These are phyloP conservation scores for Corynorhinus townsendii DNA, from an alignment of 2,113 vertebrate species.

Conservation along the genomic window DNA sequence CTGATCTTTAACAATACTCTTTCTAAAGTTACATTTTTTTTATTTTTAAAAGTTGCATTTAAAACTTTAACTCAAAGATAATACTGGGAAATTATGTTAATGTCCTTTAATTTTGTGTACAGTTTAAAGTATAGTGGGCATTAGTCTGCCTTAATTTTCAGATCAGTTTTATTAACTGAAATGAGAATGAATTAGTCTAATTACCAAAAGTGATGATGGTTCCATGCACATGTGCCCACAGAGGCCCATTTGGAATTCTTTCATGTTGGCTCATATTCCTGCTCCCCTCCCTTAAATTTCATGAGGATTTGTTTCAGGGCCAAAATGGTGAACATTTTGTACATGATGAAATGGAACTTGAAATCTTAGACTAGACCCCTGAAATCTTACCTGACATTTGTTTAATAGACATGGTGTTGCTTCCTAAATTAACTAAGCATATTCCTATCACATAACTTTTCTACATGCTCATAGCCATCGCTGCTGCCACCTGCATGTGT, in stretches of 20 bases:
- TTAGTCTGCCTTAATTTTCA: background rate
- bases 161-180: background rate
- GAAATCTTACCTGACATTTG: background rate
- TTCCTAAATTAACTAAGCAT: background rate
- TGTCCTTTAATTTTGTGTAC: background rate
- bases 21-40: background rate
- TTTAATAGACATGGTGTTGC: background rate
- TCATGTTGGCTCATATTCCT: background rate
- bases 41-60: background rate
- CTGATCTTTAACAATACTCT: background rate
- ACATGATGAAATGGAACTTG: background rate
- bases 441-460: background rate
- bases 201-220: background rate
- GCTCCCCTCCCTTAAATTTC: background rate
- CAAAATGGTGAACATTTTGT: background rate
- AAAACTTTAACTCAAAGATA: background rate
- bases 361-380: background rate
- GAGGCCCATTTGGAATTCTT: background rate
- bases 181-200: background rate
- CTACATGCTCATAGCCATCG: background rate
- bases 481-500: fast-evolving
- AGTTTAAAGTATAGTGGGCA: background rate
- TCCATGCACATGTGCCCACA: background rate
- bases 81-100: background rate
- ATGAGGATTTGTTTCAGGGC: background rate